Conservation (phyloP, 2,113 vertebrate genomes). For the Dipodomys stephensi region DNA sequence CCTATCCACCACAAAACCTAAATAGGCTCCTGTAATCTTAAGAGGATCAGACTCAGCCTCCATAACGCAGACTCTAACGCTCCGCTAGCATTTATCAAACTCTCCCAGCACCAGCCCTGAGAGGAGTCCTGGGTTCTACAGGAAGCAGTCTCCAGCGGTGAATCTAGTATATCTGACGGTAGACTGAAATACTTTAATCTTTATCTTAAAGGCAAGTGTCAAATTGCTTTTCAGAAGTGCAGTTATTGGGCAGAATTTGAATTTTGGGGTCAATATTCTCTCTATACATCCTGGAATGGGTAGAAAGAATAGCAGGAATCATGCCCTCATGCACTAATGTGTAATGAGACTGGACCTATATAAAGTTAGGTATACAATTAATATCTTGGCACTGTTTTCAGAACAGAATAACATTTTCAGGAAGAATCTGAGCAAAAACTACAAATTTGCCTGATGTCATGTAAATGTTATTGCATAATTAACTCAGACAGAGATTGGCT, state of each 20-base stretch:
- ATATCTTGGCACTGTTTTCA: slow-evolving; percentile 49
- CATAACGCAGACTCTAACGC: neutral
- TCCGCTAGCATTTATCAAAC: neutral
- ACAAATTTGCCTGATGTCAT: slow-evolving; percentile 73
- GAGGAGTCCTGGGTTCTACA: neutral
- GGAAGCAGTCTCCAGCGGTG: neutral
- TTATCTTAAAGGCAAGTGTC: neutral
- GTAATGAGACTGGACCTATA: neutral
- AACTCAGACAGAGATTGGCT: slow-evolving; percentile 74
- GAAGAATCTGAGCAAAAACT: slow-evolving; percentile 52
- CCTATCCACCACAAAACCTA: neutral
- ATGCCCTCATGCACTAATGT: neutral
- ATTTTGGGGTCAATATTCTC: neutral
- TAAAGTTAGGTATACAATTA: slow-evolving; percentile 42
- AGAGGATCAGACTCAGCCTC: neutral
- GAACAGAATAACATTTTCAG: slow-evolving; percentile 58
- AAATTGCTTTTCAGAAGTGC: neutral
- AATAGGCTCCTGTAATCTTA: neutral
- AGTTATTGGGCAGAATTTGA: neutral
- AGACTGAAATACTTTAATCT: neutral
- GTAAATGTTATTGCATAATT: slow-evolving; percentile 82
- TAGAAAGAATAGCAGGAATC: neutral
- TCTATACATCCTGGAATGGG: neutral
- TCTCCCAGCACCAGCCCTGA: neutral
- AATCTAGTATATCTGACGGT: neutral